Percentiles rank a stretch among this genome's conserved stretches.
phyloP scores from a whole-genome alignment of 2,797 vertebrate genomes.

The Miichthys miiuy region DNA sequence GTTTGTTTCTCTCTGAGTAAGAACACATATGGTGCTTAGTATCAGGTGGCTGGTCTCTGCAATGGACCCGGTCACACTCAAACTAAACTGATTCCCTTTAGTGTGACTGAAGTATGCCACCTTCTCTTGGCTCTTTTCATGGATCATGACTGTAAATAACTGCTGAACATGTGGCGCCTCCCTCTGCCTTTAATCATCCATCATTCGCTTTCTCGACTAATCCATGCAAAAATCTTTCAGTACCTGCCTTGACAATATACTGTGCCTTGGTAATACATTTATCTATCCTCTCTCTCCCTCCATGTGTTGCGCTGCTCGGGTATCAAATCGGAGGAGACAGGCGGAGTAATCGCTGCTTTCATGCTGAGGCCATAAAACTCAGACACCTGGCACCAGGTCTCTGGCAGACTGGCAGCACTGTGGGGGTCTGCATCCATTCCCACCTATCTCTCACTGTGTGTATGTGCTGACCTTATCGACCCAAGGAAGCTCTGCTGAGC shows the following conservation, averaged over 20 bases:
- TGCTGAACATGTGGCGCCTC: constrained; percentile 16
- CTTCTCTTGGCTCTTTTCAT: constrained; percentile 20
- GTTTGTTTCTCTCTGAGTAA: constrained; percentile 9
- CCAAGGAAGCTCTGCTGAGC: constrained; percentile 58
- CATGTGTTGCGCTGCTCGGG: constrained; percentile 33
- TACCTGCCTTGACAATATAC: constrained; percentile 14
- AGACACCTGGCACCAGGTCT: constrained; percentile 79
- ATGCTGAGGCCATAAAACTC: constrained; percentile 73
- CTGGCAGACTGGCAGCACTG: constrained; percentile 67
- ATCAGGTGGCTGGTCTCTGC: constrained; percentile 49
- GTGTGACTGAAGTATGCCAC: constrained; percentile 50
- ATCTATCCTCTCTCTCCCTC: constrained; percentile 40
- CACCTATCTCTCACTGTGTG: constrained; percentile 52
- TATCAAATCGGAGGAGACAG: constrained; percentile 75
- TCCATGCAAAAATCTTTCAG: constrained; percentile 31
- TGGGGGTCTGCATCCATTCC: constrained; percentile 66
- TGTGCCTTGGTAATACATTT: constrained; percentile 14
- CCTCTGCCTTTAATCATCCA: constrained; percentile 30
- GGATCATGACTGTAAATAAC: constrained; percentile 14
- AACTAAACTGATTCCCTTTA: constrained; percentile 43
- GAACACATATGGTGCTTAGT: constrained; percentile 20
- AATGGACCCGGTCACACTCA: constrained; percentile 50
- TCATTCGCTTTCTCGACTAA: constrained; percentile 21
- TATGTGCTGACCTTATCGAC: constrained; percentile 70
- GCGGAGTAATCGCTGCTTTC: constrained; percentile 69